Evolutionary conservation across 2,113 vertebrate genomes (phyloP).

Genomic region (Lathamus discolor): DNA sequence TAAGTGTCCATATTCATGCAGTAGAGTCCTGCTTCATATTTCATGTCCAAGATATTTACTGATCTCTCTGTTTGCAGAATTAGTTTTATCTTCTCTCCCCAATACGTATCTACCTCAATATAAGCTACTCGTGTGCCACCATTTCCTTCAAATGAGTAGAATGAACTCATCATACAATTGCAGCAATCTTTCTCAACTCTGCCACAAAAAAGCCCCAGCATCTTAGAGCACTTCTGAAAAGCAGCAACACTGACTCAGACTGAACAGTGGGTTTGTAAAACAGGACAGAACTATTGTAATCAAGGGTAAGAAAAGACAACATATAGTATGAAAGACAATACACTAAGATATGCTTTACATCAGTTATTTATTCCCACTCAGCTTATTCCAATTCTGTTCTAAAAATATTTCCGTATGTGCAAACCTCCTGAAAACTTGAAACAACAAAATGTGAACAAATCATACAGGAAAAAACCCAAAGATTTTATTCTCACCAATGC

Average conservation of each 20-base stretch:
- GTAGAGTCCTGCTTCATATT: neutral
- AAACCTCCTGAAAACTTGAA: neutral
- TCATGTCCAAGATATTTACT: neutral
- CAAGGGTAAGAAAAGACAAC: neutral
- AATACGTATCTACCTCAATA: neutral
- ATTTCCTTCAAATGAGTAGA: neutral
- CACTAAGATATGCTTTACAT: neutral
- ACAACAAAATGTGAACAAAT: neutral
- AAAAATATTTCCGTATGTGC: neutral
- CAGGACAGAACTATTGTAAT: neutral
- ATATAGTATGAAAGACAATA: neutral
- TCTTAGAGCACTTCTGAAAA: neutral
- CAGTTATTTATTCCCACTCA: neutral
- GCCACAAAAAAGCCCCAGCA: neutral
- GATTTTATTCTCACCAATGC: neutral
- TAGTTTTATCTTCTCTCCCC: neutral
- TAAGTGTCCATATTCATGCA: neutral
- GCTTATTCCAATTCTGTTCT: neutral
- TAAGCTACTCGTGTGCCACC: neutral
- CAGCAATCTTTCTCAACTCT: neutral
- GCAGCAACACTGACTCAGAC: neutral
- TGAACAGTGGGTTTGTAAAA: neutral
- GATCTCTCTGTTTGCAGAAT: neutral
- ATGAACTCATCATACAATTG: neutral
- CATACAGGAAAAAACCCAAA: neutral